Percentiles rank a stretch among this genome's conserved stretches.
These are phyloP conservation scores for Arvicanthis niloticus DNA, from an alignment of 2,113 vertebrate species.

Conservation along the genomic window DNA sequence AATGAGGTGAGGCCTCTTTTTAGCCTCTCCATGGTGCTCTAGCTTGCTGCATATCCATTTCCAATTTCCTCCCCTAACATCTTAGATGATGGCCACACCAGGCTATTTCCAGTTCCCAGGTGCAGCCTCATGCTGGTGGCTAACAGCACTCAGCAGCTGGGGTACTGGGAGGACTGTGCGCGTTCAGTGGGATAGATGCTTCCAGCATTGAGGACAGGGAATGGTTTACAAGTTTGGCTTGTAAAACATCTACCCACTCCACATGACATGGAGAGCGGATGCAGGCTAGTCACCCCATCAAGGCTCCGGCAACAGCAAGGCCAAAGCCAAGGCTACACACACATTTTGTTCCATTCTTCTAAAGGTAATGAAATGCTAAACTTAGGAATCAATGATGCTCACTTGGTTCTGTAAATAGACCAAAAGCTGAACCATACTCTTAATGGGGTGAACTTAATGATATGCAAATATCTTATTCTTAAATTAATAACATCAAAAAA, in stretches of 20 bases:
- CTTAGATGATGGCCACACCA: conserved; percentile 98
- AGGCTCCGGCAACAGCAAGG: neutral
- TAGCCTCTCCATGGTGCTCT: conserved; percentile 98
- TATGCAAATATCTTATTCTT: neutral
- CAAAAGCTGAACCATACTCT: neutral
- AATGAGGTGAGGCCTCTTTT: conserved; percentile 98
- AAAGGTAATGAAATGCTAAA: neutral
- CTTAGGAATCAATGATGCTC: too few species aligned
- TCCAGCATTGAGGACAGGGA: too few species aligned
- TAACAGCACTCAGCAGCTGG: neutral
- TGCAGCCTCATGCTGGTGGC: too few species aligned
- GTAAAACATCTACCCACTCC: neutral
- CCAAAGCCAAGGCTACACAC: neutral
- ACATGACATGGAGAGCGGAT: neutral
- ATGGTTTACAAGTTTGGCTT: neutral
- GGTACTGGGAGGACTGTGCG: too few species aligned
- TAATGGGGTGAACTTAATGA: neutral
- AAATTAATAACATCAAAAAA: neutral
- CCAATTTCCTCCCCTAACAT: conserved; percentile 98
- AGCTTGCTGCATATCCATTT: conserved; percentile 96
- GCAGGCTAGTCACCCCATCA: neutral
- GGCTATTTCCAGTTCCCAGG: conserved; percentile 91
- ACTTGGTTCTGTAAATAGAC: neutral
- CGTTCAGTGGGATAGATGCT: neutral
- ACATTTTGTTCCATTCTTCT: neutral